Conservation (phyloP, 2,113 vertebrate genomes). For the Vulpes vulpes region DNA sequence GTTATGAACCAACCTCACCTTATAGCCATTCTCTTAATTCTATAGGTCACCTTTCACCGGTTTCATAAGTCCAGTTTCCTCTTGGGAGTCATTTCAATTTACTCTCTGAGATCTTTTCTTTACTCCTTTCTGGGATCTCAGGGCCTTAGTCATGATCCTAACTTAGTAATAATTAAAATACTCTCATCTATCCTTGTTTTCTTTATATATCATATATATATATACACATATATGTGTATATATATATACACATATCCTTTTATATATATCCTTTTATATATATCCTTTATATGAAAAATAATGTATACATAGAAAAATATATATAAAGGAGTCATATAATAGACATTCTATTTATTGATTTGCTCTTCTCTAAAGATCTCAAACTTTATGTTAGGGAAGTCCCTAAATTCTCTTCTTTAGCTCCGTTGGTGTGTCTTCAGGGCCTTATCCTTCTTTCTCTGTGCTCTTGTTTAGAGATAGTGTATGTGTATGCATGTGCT, state of each 20-base stretch:
- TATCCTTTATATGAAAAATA: no score
- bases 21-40: neutral
- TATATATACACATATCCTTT: neutral
- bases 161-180: slow-evolving; percentile 40
- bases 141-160: neutral
- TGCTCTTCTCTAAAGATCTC: neutral
- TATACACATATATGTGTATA: neutral
- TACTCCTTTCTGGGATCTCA: neutral
- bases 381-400: neutral
- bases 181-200: neutral
- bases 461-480: slow-evolving; percentile 15
- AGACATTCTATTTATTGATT: neutral
- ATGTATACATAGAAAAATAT: neutral
- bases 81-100: neutral
- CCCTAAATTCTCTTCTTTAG: neutral
- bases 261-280: no score
- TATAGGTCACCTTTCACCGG: neutral
- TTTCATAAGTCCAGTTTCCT: slow-evolving; percentile 21
- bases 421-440: neutral
- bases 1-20: neutral
- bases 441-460: neutral
- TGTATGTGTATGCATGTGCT: neutral
- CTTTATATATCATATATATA: neutral
- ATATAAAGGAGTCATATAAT: neutral
- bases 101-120: neutral